Evolutionary conservation across 2,797 vertebrate genomes (phyloP).

Genomic region (Phrynocephalus forsythii): DNA sequence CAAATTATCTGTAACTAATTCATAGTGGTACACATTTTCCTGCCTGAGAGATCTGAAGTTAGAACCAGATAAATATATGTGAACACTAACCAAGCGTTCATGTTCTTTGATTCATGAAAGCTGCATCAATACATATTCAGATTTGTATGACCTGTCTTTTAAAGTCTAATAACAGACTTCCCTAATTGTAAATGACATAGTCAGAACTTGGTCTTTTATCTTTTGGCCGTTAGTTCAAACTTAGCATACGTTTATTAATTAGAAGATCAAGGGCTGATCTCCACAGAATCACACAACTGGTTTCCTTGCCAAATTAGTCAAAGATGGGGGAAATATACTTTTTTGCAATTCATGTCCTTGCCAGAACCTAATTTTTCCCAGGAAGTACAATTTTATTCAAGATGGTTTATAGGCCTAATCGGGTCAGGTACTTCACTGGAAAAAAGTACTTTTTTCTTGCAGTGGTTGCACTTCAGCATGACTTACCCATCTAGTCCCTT

Average conservation of each 20-base stretch:
- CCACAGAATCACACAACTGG: background rate
- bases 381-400: too few species aligned
- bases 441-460: too few species aligned
- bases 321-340: too few species aligned
- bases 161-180: background rate
- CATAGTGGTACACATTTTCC: background rate
- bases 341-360: too few species aligned
- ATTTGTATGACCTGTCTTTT: background rate
- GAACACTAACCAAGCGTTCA: background rate
- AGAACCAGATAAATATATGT: background rate
- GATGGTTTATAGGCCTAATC: too few species aligned
- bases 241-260: background rate
- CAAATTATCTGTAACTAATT: background rate
- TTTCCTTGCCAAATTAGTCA: background rate
- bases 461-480: too few species aligned
- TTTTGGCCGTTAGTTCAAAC: background rate
- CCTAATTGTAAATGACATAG: background rate
- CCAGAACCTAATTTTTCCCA: too few species aligned
- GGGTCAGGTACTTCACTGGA: too few species aligned
- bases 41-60: background rate
- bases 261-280: background rate
- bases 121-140: background rate
- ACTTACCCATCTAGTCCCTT: too few species aligned
- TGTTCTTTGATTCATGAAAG: background rate
- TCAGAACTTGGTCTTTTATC: background rate